Evolutionary conservation across 2,797 vertebrate genomes (phyloP).

Genomic region (Sebastes wilsoni): DNA sequence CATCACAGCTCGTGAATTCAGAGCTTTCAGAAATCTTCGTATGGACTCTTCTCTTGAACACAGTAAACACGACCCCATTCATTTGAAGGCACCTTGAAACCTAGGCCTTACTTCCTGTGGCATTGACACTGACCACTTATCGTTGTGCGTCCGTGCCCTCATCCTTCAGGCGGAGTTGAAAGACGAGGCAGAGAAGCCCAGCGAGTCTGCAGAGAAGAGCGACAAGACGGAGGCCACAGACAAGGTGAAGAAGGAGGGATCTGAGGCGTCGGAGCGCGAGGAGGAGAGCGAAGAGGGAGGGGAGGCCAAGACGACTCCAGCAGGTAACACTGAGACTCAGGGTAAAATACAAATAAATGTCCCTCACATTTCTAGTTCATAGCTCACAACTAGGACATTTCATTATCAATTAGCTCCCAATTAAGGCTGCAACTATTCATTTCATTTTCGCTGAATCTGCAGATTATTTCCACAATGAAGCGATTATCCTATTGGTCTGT

Average conservation of each 20-base stretch:
- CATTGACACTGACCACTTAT: neutral
- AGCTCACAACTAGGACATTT: neutral
- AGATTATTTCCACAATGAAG: too few relatives aligned
- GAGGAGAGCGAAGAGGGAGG: conserved; percentile 71
- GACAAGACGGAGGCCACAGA: conserved; percentile 75
- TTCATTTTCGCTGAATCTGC: too few relatives aligned
- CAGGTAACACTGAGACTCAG: conserved; percentile 51
- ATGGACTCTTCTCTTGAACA: too few relatives aligned
- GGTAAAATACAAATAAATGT: neutral
- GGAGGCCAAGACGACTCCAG: conserved; percentile 66
- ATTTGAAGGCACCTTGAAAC: neutral
- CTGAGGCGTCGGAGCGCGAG: conserved; percentile 67
- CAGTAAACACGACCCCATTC: too few relatives aligned
- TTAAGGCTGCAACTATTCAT: neutral
- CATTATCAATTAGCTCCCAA: neutral
- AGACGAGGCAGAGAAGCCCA: conserved; percentile 83
- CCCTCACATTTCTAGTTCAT: neutral
- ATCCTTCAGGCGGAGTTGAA: conserved; percentile 78
- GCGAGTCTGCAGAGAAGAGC: conserved; percentile 81
- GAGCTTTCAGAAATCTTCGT: too few relatives aligned
- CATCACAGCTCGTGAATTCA: too few relatives aligned
- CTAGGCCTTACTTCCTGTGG: neutral
- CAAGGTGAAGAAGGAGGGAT: conserved; percentile 83
- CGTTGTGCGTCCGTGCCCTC: neutral
- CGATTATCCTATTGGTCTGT: too few relatives aligned